phyloP scores from a whole-genome alignment of 2,113 vertebrate genomes.

The Budorcas taxicolor region DNA sequence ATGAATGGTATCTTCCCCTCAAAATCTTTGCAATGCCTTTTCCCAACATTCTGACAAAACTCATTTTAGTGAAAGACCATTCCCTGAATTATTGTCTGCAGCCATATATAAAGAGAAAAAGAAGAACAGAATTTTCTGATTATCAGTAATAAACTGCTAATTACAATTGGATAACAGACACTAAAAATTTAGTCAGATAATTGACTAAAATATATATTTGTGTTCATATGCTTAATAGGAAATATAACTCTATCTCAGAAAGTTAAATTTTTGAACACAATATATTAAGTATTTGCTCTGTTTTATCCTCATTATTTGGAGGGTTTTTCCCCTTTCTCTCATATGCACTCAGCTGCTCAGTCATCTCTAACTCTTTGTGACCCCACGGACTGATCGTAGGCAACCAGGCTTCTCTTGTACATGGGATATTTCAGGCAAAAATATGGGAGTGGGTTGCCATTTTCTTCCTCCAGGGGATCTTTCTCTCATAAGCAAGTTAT shows the following conservation, averaged over 20 bases:
- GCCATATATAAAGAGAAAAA: not conserved
- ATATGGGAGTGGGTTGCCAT: not conserved
- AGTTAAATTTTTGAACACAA: not conserved
- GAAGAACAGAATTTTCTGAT: not conserved
- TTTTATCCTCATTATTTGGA: not conserved
- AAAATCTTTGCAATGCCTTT: not conserved
- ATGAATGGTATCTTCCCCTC: not conserved
- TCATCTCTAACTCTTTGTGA: not conserved
- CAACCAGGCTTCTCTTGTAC: not conserved
- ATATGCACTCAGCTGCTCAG: not conserved
- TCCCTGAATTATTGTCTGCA: not conserved
- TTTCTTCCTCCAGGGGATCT: not conserved
- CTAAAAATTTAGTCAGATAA: not conserved
- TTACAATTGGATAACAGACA: not conserved
- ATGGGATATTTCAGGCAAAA: not conserved
- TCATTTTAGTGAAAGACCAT: not conserved
- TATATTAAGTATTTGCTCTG: not conserved
- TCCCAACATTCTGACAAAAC: not conserved
- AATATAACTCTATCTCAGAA: not conserved
- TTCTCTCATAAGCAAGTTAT: not conserved
- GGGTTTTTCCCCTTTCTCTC: not conserved
- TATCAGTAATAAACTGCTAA: constrained; percentile 14
- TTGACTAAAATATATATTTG: not conserved
- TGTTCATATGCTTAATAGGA: not conserved
- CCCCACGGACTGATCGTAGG: not conserved